Conservation (phyloP, 2,113 vertebrate genomes). For the Mesocricetus auratus region DNA sequence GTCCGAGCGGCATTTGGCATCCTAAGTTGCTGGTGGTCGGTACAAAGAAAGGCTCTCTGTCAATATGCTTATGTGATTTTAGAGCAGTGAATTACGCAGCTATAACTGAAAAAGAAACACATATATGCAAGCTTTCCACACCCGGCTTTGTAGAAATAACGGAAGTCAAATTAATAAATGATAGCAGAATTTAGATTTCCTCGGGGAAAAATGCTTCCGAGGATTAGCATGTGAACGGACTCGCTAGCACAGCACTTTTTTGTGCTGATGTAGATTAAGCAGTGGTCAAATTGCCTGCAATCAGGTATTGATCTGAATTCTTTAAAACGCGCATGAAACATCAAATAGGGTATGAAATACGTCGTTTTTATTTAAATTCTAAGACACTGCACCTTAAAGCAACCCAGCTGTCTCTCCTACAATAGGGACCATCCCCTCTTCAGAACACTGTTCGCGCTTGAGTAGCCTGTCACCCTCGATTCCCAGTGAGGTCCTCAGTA, state of each 20-base stretch:
- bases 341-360: slow-evolving; percentile 25
- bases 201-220: slow-evolving; percentile 46
- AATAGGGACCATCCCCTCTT: slow-evolving; percentile 23
- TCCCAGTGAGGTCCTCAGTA: not conserved
- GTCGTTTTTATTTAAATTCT: slow-evolving; percentile 62
- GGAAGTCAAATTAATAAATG: slow-evolving; percentile 68
- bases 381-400: slow-evolving; percentile 29
- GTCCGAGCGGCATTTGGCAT: not conserved
- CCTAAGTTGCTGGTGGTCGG: not conserved
- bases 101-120: not conserved
- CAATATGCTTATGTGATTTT: not conserved
- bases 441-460: not conserved
- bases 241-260: slow-evolving; percentile 51
- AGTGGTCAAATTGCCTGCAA: slow-evolving; percentile 62
- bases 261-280: slow-evolving; percentile 68
- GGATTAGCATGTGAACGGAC: slow-evolving; percentile 64
- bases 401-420: slow-evolving; percentile 44
- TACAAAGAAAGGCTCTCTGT: not conserved
- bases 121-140: slow-evolving; percentile 26
- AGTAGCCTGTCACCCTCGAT: not conserved
- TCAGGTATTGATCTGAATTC: slow-evolving; percentile 69
- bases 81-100: not conserved
- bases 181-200: slow-evolving; percentile 65
- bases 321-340: slow-evolving; percentile 53
- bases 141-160: slow-evolving; percentile 62